Percentiles rank a stretch among this genome's conserved stretches.
Evolutionary conservation across 2,797 vertebrate species (phyloP).

Genomic region (Sphenopsis melanotis): DNA sequence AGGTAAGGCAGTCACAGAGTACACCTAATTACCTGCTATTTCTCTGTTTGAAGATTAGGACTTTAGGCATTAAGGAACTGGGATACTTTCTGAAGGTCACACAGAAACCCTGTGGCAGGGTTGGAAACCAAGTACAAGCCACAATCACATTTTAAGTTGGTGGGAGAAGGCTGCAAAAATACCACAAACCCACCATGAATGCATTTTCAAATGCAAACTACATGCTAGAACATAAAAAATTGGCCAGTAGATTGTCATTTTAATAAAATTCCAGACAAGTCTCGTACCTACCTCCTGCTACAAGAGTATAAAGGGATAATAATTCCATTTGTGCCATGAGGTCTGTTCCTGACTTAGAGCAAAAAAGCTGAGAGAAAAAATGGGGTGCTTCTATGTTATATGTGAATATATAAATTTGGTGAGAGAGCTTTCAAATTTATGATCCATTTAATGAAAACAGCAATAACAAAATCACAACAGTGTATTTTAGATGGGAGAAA

Average conservation of each 20-base stretch:
- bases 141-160: not conserved
- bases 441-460: not conserved
- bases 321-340: not conserved
- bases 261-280: not conserved
- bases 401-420: not conserved
- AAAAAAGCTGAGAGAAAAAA: not conserved
- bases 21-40: not conserved
- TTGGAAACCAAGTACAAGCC: not conserved
- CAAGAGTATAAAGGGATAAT: not conserved
- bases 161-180: not conserved
- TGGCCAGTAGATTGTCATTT: not conserved
- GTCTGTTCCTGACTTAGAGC: not conserved
- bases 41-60: not conserved
- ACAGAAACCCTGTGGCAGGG: not conserved
- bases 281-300: not conserved
- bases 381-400: not conserved
- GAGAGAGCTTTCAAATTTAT: not conserved
- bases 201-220: not conserved
- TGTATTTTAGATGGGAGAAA: not conserved
- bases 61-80: not conserved
- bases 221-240: not conserved
- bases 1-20: not conserved
- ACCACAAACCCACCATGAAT: not conserved
- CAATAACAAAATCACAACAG: not conserved
- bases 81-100: not conserved